phyloP scores from a whole-genome alignment of 2,888 invertebrate species.

The Caenorhabditis drosophilae region DNA sequence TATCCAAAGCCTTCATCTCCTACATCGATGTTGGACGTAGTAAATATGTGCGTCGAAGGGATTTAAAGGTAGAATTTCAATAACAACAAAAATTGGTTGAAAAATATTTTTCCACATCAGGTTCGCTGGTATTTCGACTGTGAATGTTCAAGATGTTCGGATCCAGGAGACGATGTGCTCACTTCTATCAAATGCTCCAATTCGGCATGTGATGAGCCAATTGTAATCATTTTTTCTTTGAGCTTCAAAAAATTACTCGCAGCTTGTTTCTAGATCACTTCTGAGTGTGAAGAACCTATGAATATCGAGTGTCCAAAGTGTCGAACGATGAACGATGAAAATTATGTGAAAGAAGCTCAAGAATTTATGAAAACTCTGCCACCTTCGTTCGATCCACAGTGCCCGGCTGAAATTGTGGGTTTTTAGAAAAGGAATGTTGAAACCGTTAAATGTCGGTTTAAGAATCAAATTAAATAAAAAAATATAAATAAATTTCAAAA shows the following conservation, averaged over 20 bases:
- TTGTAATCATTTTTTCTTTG: slow-evolving; percentile 29
- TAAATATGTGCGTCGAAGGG: slow-evolving; percentile 46
- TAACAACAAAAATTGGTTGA: no score
- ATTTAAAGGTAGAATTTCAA: slow-evolving; percentile 39
- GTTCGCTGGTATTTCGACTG: slow-evolving; percentile 63
- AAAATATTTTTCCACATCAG: slow-evolving; percentile 12
- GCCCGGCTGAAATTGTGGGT: slow-evolving; percentile 49
- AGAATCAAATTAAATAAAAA: background rate
- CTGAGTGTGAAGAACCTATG: slow-evolving; percentile 54
- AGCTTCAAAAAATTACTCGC: background rate
- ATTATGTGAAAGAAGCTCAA: slow-evolving; percentile 48
- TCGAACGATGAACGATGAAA: slow-evolving; percentile 37
- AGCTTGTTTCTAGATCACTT: slow-evolving; percentile 32
- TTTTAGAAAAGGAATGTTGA: no score
- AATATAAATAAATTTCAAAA: background rate
- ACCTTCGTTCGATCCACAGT: slow-evolving; percentile 52
- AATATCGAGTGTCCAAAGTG: slow-evolving; percentile 61
- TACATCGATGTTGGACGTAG: slow-evolving; percentile 68
- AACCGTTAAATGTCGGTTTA: background rate
- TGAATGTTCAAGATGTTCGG: slow-evolving; percentile 61
- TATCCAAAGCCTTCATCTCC: slow-evolving; percentile 57
- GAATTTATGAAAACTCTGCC: slow-evolving; percentile 58
- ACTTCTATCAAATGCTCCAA: slow-evolving; percentile 54
- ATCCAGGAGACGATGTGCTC: slow-evolving; percentile 62
- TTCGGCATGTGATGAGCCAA: slow-evolving; percentile 53